These are phyloP conservation scores for Marasmarcha lunaedactyla DNA, from an alignment of 2,888 invertebrate genomes.

Conservation along the genomic window DNA sequence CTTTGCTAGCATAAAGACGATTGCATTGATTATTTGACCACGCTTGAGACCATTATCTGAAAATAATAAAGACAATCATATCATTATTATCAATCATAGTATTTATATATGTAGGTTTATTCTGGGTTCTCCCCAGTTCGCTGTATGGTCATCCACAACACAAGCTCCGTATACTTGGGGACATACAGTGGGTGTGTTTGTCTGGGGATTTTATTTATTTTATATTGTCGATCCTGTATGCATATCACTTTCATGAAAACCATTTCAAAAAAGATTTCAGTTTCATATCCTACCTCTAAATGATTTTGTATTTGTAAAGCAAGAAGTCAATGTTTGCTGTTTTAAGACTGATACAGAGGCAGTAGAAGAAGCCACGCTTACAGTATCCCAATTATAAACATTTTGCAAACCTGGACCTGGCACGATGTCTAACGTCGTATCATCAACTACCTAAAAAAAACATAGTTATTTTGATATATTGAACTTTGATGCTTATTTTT, in stretches of 20 bases:
- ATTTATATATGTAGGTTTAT: too few species aligned
- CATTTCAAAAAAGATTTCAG: slow-evolving; percentile 7
- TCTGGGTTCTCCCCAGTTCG: too few species aligned
- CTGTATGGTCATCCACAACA: too few species aligned
- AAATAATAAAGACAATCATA: slow-evolving; percentile 8
- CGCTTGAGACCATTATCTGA: slow-evolving; percentile 13
- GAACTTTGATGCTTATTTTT: slow-evolving; percentile 9
- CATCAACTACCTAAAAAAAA: too few species aligned
- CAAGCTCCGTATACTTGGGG: too few species aligned
- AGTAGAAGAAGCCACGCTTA: slow-evolving; percentile 16
- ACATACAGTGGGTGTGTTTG: too few species aligned
- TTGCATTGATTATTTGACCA: slow-evolving; percentile 15
- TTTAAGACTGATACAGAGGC: slow-evolving; percentile 13
- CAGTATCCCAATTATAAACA: slow-evolving; percentile 14
- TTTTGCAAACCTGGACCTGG: slow-evolving; percentile 14
- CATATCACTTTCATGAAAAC: slow-evolving; percentile 3
- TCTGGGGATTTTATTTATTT: too few species aligned
- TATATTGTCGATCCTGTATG: slow-evolving; percentile 6
- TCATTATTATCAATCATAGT: too few species aligned
- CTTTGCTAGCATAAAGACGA: slow-evolving; percentile 14
- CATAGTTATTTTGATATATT: slow-evolving; percentile 1
- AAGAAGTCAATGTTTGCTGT: slow-evolving; percentile 11
- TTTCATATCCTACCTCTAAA: slow-evolving; percentile 13
- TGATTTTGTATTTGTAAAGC: slow-evolving; percentile 15
- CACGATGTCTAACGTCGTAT: slow-evolving; percentile 3